Percentiles rank a stretch among this genome's conserved stretches.
phyloP scores from a whole-genome alignment of 2,888 invertebrate genomes.

The Lycia hirtaria region DNA sequence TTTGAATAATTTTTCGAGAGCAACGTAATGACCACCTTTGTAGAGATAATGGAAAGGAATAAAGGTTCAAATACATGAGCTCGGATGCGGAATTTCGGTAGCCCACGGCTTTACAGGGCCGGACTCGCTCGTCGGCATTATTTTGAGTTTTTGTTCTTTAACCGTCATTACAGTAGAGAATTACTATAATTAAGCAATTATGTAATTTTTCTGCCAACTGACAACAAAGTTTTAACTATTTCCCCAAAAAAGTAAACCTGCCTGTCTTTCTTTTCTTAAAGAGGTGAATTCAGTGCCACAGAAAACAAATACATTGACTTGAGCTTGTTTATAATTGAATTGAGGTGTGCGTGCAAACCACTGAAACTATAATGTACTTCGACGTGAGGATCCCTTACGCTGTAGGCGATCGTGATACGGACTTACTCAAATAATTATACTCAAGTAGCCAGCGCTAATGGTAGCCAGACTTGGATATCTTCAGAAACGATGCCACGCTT shows the following conservation, averaged over 20 bases:
- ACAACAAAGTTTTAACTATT: conserved; percentile 35
- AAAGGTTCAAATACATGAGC: conserved; percentile 58
- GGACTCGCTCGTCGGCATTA: conserved; percentile 51
- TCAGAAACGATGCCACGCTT: conserved; percentile 59
- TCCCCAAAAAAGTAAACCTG: conserved; percentile 20
- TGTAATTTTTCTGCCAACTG: conserved; percentile 37
- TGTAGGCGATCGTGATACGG: conserved; percentile 60
- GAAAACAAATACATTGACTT: not conserved
- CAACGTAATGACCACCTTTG: conserved; percentile 43
- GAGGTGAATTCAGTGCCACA: not conserved
- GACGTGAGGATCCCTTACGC: conserved; percentile 55
- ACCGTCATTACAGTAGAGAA: conserved; percentile 29
- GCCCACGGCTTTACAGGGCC: conserved; percentile 69
- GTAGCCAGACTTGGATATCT: conserved; percentile 35
- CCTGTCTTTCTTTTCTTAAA: not conserved
- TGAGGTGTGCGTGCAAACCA: not conserved
- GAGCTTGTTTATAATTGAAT: not conserved
- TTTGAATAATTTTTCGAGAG: conserved; percentile 39
- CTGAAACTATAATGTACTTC: conserved; percentile 28
- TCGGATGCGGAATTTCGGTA: conserved; percentile 73
- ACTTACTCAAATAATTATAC: conserved; percentile 54
- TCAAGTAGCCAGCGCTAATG: conserved; percentile 49
- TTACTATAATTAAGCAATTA: conserved; percentile 38
- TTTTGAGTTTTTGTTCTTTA: conserved; percentile 35
- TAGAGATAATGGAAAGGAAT: conserved; percentile 51